A percentile compares a stretch with the other conserved stretches of the same genome.
Conservation (phyloP, 1,140 invertebrate genomes). For the Coelopa frigida region DNA sequence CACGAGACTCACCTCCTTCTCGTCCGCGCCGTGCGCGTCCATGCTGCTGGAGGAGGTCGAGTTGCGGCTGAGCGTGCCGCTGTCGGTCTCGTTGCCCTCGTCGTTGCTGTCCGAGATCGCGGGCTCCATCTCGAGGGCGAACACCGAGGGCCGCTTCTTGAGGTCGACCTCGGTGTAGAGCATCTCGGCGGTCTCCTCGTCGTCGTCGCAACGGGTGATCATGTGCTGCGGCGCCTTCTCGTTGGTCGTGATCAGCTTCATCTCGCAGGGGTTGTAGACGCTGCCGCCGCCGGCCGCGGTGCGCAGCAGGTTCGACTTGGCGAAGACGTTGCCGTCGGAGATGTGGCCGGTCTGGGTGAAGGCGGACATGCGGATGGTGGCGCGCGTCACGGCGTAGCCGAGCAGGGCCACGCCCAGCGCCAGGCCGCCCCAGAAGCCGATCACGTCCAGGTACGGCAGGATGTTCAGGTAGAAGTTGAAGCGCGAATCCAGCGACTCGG, state of each 20-base stretch:
- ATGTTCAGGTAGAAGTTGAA: constrained; percentile 67
- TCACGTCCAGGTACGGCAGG: constrained; percentile 53
- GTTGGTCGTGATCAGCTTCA: constrained; percentile 25
- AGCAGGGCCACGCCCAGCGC: constrained; percentile 50
- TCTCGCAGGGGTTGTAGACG: constrained; percentile 28
- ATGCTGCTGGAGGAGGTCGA: constrained; percentile 22
- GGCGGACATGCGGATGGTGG: constrained; percentile 33
- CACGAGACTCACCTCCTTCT: background rate
- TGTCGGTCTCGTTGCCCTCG: constrained; percentile 20
- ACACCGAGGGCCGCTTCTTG: constrained; percentile 19
- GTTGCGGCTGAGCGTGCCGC: constrained; percentile 19
- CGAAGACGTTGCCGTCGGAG: constrained; percentile 26
- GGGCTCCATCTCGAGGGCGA: constrained; percentile 32
- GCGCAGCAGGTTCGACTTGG: constrained; percentile 23
- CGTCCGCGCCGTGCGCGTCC: constrained; percentile 10
- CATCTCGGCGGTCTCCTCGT: constrained; percentile 5
- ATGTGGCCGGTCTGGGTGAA: constrained; percentile 22
- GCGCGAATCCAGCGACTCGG: constrained; percentile 52
- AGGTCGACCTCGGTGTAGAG: constrained; percentile 3
- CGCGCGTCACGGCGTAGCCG: constrained; percentile 39
- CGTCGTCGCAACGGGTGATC: constrained; percentile 15
- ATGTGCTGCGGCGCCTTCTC: constrained; percentile 17
- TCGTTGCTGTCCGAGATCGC: constrained; percentile 27
- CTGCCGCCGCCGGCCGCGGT: constrained; percentile 13
- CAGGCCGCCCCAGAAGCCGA: constrained; percentile 54